Base-by-base conservation (phyloP, 2,888 invertebrate genomes). In the Nycteola revayana region DNA sequence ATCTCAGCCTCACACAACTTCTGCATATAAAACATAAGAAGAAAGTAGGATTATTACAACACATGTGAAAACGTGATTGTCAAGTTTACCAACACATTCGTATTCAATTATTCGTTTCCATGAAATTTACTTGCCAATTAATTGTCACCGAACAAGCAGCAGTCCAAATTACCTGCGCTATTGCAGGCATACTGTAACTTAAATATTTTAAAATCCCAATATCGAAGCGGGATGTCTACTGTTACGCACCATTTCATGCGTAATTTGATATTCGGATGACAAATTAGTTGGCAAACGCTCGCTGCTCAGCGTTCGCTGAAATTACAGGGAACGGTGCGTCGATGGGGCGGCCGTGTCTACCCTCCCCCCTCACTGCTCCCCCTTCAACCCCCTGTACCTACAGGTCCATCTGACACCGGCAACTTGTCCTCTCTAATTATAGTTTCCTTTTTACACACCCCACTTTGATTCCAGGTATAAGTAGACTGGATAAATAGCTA, bases 181-280 rank as follows among this genome's bases (percentile, higher is more conserved):
- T 65, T 67, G 70, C 70, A 63, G 66, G 62, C 70, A 68, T 69
- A 66, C 67, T 58, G 63, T 49, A 70, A 78, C 76, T 83, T 77
- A 68, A 77, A 83, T 81, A 69, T 79, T 86, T 85, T 75, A 74
- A 82, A 83, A 75, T 66, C 62, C 58, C 65, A 74, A 66, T 75
- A 76, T 75, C 63, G 62, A 64, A 73, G 67, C 69, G 51, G 55
- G 52, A 70, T 67, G 74, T 78, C 63, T 84, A 75, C 75, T 67
- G 81, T 82, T 80, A 75, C 84, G 75, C 75, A 77, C 79, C 78
- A 82, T 85, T 87, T 83, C 78, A 73, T 71, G 75, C 75, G 84
- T 86, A 83, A 87, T 86, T 87, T 82, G 85, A 87, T 87, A 86
- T 85, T 81, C 78, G 74, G 74, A 78, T 87, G 86, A 86, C 85